Base-by-base conservation (phyloP, 2,113 vertebrate genomes). In the Equus quagga region DNA sequence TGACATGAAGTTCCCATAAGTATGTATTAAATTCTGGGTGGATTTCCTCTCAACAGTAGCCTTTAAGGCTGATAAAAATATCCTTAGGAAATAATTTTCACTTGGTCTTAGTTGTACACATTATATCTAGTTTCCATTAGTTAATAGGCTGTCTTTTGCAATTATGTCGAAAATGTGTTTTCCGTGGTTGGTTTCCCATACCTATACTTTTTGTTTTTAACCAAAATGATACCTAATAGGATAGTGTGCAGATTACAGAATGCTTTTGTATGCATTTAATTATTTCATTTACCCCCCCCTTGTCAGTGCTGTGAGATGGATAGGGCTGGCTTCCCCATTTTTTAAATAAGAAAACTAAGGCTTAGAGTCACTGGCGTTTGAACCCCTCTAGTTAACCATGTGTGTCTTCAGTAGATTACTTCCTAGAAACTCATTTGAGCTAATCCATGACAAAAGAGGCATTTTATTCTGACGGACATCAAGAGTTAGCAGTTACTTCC, bases 151-250 rank as follows among this genome's bases (percentile, higher is more conserved):
- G 1, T 49, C 12, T 81, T 82, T 95, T 70, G 76, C 24, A 80
- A 4, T 83, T 96, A 44, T 83, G 31, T 65, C 81, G 36, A 70
- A 49, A 91, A 65, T 91, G 60, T 86, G 64, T 62, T 97, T 75
- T 96, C 12, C 31, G 6, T 62, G 56, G 80, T 60, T 90, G 18
- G 49, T 82, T 97, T 92, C 67, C 17, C 75, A 51, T 84, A 60
- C 36, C 49, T 97, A 0, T 89, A 33, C 19, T 24, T 95, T 70
- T 83, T 84, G 36, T 94, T 8, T 84, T 60, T 84, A 92, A 92
- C 24, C 46, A 26, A 86, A 90, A 49, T 65, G 49, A 44, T 62
- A 46, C 14, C n/a, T 76, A 70, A 11, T 90, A 60, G 80, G 41
- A 44, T 54, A 83, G 49, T 73, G 69, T 90, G 60, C 54, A 92